Evolutionary conservation across 1,140 invertebrate genomes (phyloP).

Genomic region (Dinothrombium tinctorium): DNA sequence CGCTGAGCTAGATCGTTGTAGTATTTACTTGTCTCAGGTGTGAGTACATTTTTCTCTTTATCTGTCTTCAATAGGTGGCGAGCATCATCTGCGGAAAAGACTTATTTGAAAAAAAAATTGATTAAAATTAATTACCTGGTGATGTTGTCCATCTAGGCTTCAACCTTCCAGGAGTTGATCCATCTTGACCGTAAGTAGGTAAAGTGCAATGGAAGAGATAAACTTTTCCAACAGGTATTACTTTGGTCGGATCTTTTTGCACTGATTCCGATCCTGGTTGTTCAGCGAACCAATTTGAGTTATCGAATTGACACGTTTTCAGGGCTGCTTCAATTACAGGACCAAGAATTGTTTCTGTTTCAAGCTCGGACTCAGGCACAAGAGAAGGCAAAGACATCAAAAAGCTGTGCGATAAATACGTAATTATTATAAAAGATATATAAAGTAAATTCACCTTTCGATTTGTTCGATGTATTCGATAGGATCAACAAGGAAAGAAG

Average conservation of each 20-base stretch:
- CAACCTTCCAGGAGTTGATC: conserved; percentile 81
- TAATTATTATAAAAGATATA: conserved; percentile 1
- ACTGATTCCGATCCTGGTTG: not conserved
- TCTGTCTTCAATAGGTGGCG: conserved; percentile 76
- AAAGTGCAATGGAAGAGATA: conserved; percentile 87
- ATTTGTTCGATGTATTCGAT: conserved; percentile 12
- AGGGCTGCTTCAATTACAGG: conserved; percentile 78
- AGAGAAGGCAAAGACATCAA: conserved; percentile 8
- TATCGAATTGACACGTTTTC: conserved; percentile 12
- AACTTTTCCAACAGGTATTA: conserved; percentile 50
- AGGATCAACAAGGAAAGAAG: conserved; percentile 13
- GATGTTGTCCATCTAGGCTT: conserved; percentile 39
- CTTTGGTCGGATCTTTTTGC: not conserved
- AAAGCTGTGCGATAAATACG: conserved; percentile 6
- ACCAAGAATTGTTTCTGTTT: conserved; percentile 79
- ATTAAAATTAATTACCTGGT: too few relatives aligned
- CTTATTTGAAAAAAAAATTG: conserved; percentile 73
- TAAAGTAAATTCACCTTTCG: conserved; percentile 6
- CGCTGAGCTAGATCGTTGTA: conserved; percentile 14
- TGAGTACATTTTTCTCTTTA: conserved; percentile 41
- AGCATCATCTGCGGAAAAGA: conserved; percentile 49
- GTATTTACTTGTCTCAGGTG: conserved; percentile 13
- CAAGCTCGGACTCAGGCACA: conserved; percentile 20
- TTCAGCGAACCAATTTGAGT: conserved; percentile 8
- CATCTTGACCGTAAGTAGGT: conserved; percentile 34